Base-by-base conservation (phyloP, 2,797 vertebrate genomes). In the Cyprinella venusta region DNA sequence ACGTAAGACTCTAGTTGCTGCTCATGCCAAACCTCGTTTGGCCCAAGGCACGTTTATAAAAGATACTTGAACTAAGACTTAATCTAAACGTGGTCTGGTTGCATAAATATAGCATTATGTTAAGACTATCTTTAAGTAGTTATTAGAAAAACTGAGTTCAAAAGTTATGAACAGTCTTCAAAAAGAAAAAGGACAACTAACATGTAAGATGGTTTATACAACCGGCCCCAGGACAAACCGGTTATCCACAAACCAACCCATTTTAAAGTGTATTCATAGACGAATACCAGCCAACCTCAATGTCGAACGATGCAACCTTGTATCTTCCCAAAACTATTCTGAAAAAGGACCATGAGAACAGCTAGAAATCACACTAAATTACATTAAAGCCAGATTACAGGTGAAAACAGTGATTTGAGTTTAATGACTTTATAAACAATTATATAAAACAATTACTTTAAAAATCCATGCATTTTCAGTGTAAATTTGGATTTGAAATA, bases 401-500 rank as follows among this genome's bases (percentile, higher is more conserved):
- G 91, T 88, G 92, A 92, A 91, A 94, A 94, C 93, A 95, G 93
- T 93, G 93, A 95, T 94, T 92, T 36, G 91, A 93, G 94, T 95
- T 95, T 95, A 95, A 95, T 95, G 92, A 94, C 93, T 95, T 95
- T 92, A 95, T 95, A 94, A 94, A 95, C 94, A 94, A 95, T 94
- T 95, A 94, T 95, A 95, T 94, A 95, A 95, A 95, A 95, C 93
- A 93, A 92, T 93, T 87, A 86, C 91, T 86, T 92, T 93, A 94
- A 94, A 95, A 95, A 95, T 91, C 89, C 91, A 92, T 94, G 93
- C 96, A 94, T 94, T 95, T 94, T 97, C 95, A 96, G 95, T 97
- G 95, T 97, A 97, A 97, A 97, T 97, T 97, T 96, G 72, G 96
- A 96, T 97, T 96, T 96, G 94, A 96, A 96, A 97, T 96, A 97